Percentiles rank a stretch among this genome's conserved stretches.
These are phyloP conservation scores for Carassius gibelio DNA, from an alignment of 2,113 vertebrate genomes.

Conservation along the genomic window DNA sequence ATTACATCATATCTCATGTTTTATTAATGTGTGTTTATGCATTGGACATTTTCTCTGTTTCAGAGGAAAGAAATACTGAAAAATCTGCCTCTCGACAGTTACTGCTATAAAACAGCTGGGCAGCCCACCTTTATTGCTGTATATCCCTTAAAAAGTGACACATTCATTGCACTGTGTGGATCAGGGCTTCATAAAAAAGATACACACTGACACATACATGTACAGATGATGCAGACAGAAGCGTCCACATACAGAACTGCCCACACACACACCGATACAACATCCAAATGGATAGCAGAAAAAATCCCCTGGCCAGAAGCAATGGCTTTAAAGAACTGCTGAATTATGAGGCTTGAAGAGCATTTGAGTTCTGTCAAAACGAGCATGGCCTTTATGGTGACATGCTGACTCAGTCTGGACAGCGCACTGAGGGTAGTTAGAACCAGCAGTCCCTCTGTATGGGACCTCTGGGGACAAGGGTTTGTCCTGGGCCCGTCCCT, in stretches of 20 bases:
- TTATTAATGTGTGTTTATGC: conserved; percentile 15
- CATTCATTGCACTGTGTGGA: conserved; percentile 34
- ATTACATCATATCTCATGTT: conserved; percentile 11
- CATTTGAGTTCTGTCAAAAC: conserved; percentile 50
- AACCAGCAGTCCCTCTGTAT: conserved; percentile 28
- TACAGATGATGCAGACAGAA: conserved; percentile 10
- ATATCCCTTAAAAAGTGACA: conserved; percentile 14
- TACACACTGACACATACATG: conserved; percentile 1
- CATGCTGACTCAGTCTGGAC: conserved; percentile 11
- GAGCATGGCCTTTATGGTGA: conserved; percentile 42
- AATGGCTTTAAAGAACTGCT: conserved; percentile 13
- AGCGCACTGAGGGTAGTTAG: neutral
- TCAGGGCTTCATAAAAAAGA: conserved; percentile 22
- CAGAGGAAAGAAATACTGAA: neutral
- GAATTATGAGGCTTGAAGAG: conserved; percentile 38
- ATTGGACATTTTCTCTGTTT: neutral
- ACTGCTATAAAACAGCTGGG: neutral
- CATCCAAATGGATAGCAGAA: conserved; percentile 3
- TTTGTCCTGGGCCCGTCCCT: neutral
- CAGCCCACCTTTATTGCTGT: neutral
- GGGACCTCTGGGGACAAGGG: conserved; percentile 22
- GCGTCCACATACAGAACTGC: neutral
- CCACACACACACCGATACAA: conserved; percentile 19
- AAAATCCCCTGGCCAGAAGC: conserved; percentile 12
- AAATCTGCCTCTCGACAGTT: neutral